Conservation (phyloP, 1,140 invertebrate genomes). For the Parasteatoda tepidariorum region DNA sequence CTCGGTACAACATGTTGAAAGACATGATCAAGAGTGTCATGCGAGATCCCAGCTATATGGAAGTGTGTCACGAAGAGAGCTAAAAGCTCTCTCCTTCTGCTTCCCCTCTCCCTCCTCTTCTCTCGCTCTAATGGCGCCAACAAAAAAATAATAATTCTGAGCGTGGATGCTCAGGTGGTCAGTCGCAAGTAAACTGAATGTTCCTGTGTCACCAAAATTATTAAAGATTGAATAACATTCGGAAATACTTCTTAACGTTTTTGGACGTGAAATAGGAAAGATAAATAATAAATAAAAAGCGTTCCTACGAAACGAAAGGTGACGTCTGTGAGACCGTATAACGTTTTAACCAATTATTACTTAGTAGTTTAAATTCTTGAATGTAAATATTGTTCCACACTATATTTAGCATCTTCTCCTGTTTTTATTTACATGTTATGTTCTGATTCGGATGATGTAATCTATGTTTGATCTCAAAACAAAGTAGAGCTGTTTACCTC, state of each 20-base stretch:
- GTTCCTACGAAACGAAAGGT: background rate
- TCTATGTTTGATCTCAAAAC: too few species aligned
- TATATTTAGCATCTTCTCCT: too few species aligned
- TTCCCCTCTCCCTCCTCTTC: slow-evolving; percentile 1
- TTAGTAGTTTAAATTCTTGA: too few species aligned
- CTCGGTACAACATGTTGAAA: slow-evolving; percentile 92
- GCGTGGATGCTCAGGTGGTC: background rate
- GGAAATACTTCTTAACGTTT: background rate
- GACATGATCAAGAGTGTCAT: slow-evolving; percentile 96
- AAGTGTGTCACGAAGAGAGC: slow-evolving; percentile 85
- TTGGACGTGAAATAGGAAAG: background rate
- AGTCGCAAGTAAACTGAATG: background rate
- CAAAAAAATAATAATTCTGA: too few species aligned
- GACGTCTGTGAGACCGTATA: too few species aligned
- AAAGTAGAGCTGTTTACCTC: too few species aligned
- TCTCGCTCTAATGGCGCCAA: slow-evolving; percentile 29
- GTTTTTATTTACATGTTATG: too few species aligned
- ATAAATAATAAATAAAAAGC: background rate
- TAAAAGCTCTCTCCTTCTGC: slow-evolving; percentile 17
- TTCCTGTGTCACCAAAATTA: background rate
- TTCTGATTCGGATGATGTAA: too few species aligned
- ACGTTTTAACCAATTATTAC: too few species aligned
- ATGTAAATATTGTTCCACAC: too few species aligned
- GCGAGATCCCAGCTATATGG: slow-evolving; percentile 93
- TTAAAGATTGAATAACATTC: background rate